Conservation (phyloP, 2,888 invertebrate species). For the Callosobruchus maculatus region DNA sequence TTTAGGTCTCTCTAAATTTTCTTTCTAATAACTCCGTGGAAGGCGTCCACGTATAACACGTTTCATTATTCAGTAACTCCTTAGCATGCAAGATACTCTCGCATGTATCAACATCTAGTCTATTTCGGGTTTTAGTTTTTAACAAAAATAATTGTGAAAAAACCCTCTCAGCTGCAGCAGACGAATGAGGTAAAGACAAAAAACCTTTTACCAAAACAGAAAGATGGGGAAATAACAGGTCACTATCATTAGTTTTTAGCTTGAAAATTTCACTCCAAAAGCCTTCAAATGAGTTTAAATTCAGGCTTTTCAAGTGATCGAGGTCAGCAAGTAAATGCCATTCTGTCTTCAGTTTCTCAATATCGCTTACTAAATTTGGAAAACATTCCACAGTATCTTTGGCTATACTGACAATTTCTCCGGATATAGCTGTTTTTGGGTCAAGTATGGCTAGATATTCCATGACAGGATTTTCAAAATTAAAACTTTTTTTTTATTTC, state of each 20-base stretch:
- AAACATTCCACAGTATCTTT: neutral
- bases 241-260: neutral
- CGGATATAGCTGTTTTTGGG: slow-evolving; percentile 5
- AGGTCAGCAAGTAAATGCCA: slow-evolving; percentile 3
- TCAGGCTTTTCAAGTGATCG: neutral
- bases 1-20: too few species aligned
- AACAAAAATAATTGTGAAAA: slow-evolving; percentile 1
- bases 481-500: slow-evolving; percentile 1
- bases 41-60: slow-evolving; percentile 6
- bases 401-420: slow-evolving; percentile 3
- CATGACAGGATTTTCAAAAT: slow-evolving; percentile 9
- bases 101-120: neutral
- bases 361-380: slow-evolving; percentile 1
- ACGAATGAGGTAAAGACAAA: slow-evolving; percentile 5
- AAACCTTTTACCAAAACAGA: neutral
- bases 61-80: slow-evolving; percentile 1
- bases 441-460: slow-evolving; percentile 3
- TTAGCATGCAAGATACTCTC: slow-evolving; percentile 4
- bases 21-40: neutral
- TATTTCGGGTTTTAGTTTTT: slow-evolving; percentile 1
- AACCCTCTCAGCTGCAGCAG: slow-evolving; percentile 2
- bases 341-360: slow-evolving; percentile 10
- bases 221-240: neutral
- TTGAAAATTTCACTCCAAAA: slow-evolving; percentile 2
- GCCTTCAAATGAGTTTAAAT: neutral